Evolutionary conservation across 2,113 vertebrate genomes (phyloP), one percentile per base, ranked within the genome.

Genomic region (Pomatorhinus ruficollis): DNA sequence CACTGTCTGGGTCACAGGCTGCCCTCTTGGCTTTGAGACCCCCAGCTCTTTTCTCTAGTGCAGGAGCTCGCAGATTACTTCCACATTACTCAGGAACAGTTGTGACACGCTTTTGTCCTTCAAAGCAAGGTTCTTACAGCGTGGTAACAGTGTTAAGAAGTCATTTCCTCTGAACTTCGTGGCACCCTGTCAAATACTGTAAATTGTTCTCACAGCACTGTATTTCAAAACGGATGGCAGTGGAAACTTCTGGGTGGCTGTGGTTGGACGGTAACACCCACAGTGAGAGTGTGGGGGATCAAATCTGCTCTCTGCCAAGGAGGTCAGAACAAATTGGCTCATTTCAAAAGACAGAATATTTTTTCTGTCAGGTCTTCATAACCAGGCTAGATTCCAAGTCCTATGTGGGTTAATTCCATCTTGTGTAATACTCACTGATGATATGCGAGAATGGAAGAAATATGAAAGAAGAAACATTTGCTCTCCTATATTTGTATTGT

Each of bases 141-240:
- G 69, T 47, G 37, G 49, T 83, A 65, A 89, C 71, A 47, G 65
- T 30, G 59, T 65, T 65, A 94, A 83, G 93, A 81, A 84, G 70
- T 91, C 40, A 12, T 45, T 94, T 79, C 83, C 76, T 94, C 92
- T 69, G 77, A 97, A 86, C 82, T 42, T 40, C 65, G n/a, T 83
- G 82, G 64, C 87, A 74, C 45, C 47, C 64, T 95, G 94, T 95
- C 94, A 96, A 31, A 87, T 20, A 6, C 71, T 85, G 78, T 66
- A 33, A 85, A 61, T 66, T 61, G 49, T 80, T 76, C 91, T 82
- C 70, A 56, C 45, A 72, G 66, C 65, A 65, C 74, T 50, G 24
- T 83, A 81, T 97, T 94, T 90, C 76, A 42, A 66, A 87, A 23
- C 21, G 25, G 70, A 76, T 6, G 30, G 63, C 74, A 83, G 16